phyloP scores from a whole-genome alignment of 2,113 vertebrate species.

The Monopterus albus region DNA sequence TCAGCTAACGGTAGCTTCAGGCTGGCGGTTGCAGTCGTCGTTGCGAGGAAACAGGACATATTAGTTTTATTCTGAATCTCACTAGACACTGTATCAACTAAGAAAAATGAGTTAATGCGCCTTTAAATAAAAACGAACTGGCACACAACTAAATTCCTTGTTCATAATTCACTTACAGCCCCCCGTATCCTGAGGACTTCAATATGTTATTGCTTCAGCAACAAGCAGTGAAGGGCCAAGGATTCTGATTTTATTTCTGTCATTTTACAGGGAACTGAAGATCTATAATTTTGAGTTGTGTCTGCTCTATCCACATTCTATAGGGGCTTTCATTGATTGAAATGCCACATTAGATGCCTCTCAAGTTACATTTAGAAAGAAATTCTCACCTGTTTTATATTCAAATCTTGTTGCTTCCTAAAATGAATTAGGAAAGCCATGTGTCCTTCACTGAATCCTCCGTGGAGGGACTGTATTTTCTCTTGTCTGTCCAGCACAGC shows the following conservation, averaged over 20 bases:
- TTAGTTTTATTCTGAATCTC: too few relatives aligned
- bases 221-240: neutral
- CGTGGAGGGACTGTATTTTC: neutral
- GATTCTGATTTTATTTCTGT: constrained; percentile 1
- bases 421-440: neutral
- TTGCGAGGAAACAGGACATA: too few relatives aligned
- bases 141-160: too few relatives aligned
- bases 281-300: neutral
- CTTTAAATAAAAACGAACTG: too few relatives aligned
- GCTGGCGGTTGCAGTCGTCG: too few relatives aligned
- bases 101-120: too few relatives aligned
- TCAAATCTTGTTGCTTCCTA: neutral
- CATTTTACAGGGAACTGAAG: too few relatives aligned
- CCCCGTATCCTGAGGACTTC: neutral
- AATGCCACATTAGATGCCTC: neutral
- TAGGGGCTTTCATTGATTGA: neutral
- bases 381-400: neutral
- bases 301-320: neutral
- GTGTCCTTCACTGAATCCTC: neutral
- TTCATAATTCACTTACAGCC: constrained; percentile 10
- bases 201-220: constrained; percentile 15
- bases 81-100: too few relatives aligned
- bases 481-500: neutral
- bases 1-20: too few relatives aligned
- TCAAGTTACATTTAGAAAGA: constrained; percentile 3